Percentiles rank a stretch among this genome's conserved stretches.
phyloP scores from a whole-genome alignment of 2,797 vertebrate species.

The Sardinella longiceps region DNA sequence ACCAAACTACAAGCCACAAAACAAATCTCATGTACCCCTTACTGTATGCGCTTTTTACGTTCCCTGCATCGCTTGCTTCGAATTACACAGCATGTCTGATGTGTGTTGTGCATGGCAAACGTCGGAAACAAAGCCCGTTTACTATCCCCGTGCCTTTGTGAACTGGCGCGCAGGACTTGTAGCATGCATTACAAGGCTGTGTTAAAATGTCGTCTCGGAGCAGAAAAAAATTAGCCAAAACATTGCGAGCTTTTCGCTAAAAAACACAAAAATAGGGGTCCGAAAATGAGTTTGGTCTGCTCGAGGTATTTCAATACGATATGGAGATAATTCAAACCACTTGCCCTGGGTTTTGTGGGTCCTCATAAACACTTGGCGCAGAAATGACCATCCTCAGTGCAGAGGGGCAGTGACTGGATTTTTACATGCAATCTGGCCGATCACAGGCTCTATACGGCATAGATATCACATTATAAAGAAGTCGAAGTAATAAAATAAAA shows the following conservation, averaged over 20 bases:
- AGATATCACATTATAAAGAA: constrained; percentile 57
- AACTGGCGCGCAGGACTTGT: constrained; percentile 14
- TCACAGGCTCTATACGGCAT: constrained; percentile 57
- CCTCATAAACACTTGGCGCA: constrained; percentile 58
- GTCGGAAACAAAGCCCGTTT: background rate
- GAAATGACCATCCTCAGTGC: constrained; percentile 43
- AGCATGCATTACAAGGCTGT: constrained; percentile 25
- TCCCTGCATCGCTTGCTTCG: background rate
- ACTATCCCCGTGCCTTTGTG: constrained; percentile 6
- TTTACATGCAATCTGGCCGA: constrained; percentile 52
- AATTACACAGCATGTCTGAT: constrained; percentile 17
- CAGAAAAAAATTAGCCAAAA: constrained; percentile 57
- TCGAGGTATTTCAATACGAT: constrained; percentile 63
- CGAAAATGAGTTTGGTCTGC: constrained; percentile 51
- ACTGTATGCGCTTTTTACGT: background rate
- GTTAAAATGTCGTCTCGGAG: constrained; percentile 28
- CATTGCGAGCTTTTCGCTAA: constrained; percentile 63
- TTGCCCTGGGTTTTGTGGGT: constrained; percentile 45
- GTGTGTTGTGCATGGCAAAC: constrained; percentile 16
- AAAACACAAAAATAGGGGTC: constrained; percentile 53
- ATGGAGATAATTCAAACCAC: constrained; percentile 51
- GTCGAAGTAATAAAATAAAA: constrained; percentile 41
- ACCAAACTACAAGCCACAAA: constrained; percentile 20
- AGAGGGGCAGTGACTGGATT: constrained; percentile 44
- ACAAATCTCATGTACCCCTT: background rate